phyloP scores from a whole-genome alignment of 2,888 invertebrate species.

The Cantharis lateralis region DNA sequence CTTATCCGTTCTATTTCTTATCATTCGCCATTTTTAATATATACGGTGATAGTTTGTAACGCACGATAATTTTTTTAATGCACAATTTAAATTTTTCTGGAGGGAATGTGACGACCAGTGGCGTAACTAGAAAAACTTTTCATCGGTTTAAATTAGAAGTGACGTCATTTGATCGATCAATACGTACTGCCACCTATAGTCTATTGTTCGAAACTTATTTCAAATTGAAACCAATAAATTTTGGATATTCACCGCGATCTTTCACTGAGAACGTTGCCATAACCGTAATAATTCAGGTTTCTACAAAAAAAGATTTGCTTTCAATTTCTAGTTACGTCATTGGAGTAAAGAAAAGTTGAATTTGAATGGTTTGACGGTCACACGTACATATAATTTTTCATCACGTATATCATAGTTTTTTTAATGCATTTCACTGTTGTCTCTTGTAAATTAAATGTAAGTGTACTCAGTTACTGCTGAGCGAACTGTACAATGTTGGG shows the following conservation, averaged over 20 bases:
- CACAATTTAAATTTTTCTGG: neutral
- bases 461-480: constrained; percentile 30
- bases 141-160: too few relatives aligned
- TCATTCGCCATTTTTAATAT: neutral
- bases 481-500: constrained; percentile 52
- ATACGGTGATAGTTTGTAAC: neutral
- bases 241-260: too few relatives aligned
- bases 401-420: neutral
- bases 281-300: too few relatives aligned
- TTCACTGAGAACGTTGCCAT: too few relatives aligned
- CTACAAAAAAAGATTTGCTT: too few relatives aligned
- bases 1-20: neutral
- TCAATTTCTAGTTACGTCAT: neutral
- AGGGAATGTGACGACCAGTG: neutral
- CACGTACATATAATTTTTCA: neutral
- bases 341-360: neutral
- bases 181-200: too few relatives aligned
- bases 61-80: neutral
- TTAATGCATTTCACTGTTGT: neutral
- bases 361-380: neutral
- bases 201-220: too few relatives aligned
- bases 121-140: neutral
- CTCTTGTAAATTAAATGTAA: neutral
- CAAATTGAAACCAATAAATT: too few relatives aligned
- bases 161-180: too few relatives aligned